Base-by-base conservation (phyloP, 1,140 invertebrate genomes). In the Carcinoscorpius rotundicauda region DNA sequence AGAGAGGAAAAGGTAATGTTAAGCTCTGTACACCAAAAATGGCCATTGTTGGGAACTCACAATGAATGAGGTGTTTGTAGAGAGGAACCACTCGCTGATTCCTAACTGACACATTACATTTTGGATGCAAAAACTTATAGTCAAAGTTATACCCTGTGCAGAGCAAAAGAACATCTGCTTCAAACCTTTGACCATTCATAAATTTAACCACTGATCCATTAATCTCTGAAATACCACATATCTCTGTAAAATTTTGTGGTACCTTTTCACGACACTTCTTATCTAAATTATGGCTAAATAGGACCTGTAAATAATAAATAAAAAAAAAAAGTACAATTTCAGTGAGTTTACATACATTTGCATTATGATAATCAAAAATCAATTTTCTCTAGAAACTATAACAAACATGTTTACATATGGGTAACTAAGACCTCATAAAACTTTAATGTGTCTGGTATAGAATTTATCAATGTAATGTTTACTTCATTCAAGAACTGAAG, bases 41-140 rank as follows among this genome's bases (percentile, higher is more conserved):
- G 59, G 83, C 86, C 78, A 96, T 83, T 29, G 82, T 82, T 8
- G 89, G 87, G 72, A 87, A 84, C 63, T 85, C 78, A 29, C 86
- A 86, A 71, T 91, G 86, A 53, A 95, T 82, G 49, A 92, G 73
- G 73, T 95, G 91, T 71, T 91, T 90, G 80, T 90, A 95, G 3
- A 97, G 82, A 0, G 88, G 87, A 69, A 84, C 83, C 1, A 97
- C 85, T 73, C 84, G 85, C 72, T 90, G 88, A 51, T 89, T 84
- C 29, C 87, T 84, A 2, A 90, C 86, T 10, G 74, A 76, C 49
- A 93, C 79, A 3, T 82, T 83, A 71, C 87, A 89, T 2, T 81
- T 81, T 11, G 79, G 72, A 73, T 57, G 72, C 64, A 59, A 61
- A 58, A 66, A 51, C 8, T 62, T 52, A 50, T 69, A 66, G 51